Conservation (phyloP, 2,113 vertebrate species). For the Channa argus region DNA sequence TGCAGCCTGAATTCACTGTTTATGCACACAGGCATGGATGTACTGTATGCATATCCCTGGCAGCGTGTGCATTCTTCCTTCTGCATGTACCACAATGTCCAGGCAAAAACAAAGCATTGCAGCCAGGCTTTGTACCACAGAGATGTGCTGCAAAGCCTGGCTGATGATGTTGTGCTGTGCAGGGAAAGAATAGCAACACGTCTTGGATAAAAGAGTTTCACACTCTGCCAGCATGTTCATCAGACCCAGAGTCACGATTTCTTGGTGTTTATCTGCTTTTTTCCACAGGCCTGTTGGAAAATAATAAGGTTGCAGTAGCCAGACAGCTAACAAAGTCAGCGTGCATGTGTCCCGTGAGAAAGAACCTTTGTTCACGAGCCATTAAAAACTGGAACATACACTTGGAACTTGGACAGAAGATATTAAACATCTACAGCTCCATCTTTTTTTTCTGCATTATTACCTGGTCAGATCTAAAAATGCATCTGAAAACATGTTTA, state of each 20-base stretch:
- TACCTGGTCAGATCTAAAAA: constrained; percentile 24
- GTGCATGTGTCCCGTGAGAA: constrained; percentile 11
- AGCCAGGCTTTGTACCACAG: background rate
- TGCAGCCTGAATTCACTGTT: too few species aligned
- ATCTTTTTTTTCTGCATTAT: constrained; percentile 2
- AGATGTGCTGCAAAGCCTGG: constrained; percentile 21
- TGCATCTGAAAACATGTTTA: constrained; percentile 25
- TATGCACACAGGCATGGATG: too few species aligned
- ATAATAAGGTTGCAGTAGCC: constrained; percentile 24
- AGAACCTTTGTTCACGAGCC: constrained; percentile 1
- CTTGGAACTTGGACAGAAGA: background rate
- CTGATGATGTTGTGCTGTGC: constrained; percentile 13
- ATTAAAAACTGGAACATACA: constrained; percentile 4
- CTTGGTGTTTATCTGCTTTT: constrained; percentile 25
- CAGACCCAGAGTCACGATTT: constrained; percentile 40
- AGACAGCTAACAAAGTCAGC: constrained; percentile 6
- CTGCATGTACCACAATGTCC: background rate
- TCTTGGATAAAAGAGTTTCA: constrained; percentile 45
- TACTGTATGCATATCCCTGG: background rate
- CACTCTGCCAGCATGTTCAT: constrained; percentile 34
- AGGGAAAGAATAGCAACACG: constrained; percentile 26
- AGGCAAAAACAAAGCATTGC: background rate
- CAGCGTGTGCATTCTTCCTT: background rate
- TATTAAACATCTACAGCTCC: background rate
- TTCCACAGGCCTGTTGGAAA: constrained; percentile 5